Conservation (phyloP, 1,140 invertebrate species). For the Dendroctonus valens region DNA sequence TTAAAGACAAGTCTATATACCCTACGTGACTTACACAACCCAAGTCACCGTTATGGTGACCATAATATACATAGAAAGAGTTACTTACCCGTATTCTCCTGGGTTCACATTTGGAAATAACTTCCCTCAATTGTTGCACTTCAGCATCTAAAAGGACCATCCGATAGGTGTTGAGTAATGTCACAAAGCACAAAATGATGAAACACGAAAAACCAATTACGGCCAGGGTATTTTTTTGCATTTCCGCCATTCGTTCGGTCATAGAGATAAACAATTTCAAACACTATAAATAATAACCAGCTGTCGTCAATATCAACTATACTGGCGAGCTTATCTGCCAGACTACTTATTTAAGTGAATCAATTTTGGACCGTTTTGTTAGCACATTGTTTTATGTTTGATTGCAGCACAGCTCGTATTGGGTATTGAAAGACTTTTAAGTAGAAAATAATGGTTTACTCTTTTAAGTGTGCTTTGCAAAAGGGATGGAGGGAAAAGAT, state of each 20-base stretch:
- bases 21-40: no score
- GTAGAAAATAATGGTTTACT: no score
- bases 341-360: conserved; percentile 20
- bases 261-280: conserved; percentile 6
- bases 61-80: no score
- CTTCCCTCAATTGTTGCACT: conserved; percentile 1
- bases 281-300: background rate
- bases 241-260: conserved; percentile 7
- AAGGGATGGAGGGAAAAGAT: no score
- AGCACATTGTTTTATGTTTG: conserved; percentile 14
- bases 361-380: conserved; percentile 17
- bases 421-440: no score
- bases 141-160: conserved; percentile 2
- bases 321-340: conserved; percentile 18
- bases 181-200: conserved; percentile 7
- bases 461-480: no score
- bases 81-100: no score
- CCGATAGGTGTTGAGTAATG: conserved; percentile 2
- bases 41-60: no score
- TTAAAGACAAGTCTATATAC: no score
- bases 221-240: conserved; percentile 8
- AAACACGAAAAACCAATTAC: conserved; percentile 5
- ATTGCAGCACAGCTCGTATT: no score
- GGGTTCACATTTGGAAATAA: background rate
- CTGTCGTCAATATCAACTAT: conserved; percentile 13